phyloP scores from a whole-genome alignment of 1,140 invertebrate species.

The Ceratoteleas bidentatus region DNA sequence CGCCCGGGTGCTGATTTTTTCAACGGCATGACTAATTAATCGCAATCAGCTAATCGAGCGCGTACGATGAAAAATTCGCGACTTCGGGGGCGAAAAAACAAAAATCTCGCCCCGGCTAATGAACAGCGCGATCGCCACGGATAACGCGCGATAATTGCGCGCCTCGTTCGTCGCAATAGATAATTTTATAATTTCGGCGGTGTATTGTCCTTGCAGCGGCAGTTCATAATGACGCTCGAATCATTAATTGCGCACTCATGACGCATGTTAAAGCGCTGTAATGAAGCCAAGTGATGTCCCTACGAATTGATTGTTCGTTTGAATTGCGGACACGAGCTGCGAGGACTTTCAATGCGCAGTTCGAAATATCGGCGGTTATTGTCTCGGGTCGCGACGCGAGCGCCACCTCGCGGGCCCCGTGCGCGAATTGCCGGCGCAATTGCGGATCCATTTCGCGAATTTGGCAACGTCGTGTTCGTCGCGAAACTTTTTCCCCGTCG shows the following conservation, averaged over 20 bases:
- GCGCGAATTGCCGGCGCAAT: too few species aligned
- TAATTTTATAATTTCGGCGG: constrained; percentile 54
- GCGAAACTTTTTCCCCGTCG: too few species aligned
- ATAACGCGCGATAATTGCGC: constrained; percentile 23
- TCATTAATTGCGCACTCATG: constrained; percentile 60
- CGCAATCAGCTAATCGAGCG: not conserved
- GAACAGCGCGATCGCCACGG: constrained; percentile 22
- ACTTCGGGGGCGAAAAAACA: too few species aligned
- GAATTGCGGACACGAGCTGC: constrained; percentile 37
- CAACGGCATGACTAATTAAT: not conserved
- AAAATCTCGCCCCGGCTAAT: constrained; percentile 6
- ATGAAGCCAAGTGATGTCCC: constrained; percentile 60
- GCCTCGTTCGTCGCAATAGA: constrained; percentile 34
- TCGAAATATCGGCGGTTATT: too few species aligned
- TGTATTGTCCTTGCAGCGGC: constrained; percentile 55
- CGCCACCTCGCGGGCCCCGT: too few species aligned
- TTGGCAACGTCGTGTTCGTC: too few species aligned
- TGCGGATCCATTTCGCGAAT: too few species aligned
- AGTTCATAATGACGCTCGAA: constrained; percentile 61
- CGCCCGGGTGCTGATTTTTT: too few species aligned
- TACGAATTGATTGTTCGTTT: constrained; percentile 65
- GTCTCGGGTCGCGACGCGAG: too few species aligned
- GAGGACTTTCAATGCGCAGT: constrained; percentile 50
- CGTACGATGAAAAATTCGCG: too few species aligned
- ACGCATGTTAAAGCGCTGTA: constrained; percentile 60